Percentiles rank a stretch among this genome's conserved stretches.
Conservation (phyloP, 2,113 vertebrate genomes). For the Hypanus sabinus region DNA sequence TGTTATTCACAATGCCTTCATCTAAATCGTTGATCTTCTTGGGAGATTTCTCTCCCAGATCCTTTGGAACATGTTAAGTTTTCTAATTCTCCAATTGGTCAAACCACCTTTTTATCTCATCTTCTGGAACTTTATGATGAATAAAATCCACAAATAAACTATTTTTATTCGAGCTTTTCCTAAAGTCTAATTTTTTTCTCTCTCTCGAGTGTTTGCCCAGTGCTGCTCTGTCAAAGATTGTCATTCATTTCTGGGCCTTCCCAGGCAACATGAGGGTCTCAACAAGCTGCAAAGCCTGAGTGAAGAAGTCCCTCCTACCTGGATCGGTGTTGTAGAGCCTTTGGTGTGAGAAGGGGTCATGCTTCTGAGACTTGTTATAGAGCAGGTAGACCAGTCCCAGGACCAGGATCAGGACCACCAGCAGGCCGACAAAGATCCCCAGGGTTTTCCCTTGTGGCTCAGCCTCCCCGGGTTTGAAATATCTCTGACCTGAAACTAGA, state of each 20-base stretch:
- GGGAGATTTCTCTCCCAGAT: too few species aligned
- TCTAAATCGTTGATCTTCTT: too few species aligned
- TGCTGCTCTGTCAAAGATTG: not conserved
- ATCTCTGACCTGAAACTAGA: not conserved
- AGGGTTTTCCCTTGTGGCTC: not conserved
- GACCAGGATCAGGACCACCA: constrained; percentile 2
- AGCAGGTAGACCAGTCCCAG: not conserved
- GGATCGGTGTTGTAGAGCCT: not conserved
- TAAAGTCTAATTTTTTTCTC: not conserved
- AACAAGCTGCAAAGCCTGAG: not conserved
- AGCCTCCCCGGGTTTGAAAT: not conserved
- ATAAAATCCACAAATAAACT: not conserved
- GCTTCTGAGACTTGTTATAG: constrained; percentile 5
- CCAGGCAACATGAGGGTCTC: not conserved
- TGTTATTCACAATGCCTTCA: too few species aligned
- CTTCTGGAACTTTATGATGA: not conserved
- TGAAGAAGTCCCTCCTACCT: not conserved
- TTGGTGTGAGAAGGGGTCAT: constrained; percentile 21
- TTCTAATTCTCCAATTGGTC: too few species aligned
- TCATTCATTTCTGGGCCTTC: not conserved
- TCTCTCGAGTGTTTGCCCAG: not conserved
- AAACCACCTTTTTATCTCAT: not conserved
- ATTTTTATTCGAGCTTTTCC: not conserved
- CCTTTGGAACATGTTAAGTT: not conserved
- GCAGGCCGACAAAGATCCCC: not conserved